phyloP scores from a whole-genome alignment of 2,113 vertebrate species.

The Caranx ignobilis region DNA sequence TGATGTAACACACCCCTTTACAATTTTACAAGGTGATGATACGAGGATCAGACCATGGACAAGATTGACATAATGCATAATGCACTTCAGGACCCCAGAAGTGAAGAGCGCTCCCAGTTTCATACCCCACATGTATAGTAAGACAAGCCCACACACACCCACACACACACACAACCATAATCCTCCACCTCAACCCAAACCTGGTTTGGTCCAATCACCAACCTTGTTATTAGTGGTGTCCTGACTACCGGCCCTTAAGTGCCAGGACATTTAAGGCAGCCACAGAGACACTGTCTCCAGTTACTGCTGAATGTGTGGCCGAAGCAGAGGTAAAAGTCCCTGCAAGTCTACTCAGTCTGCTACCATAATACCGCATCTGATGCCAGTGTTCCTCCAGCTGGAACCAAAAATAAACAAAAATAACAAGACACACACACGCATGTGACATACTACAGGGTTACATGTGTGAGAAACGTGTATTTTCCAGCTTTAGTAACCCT shows the following conservation, averaged over 20 bases:
- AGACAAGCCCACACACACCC: not conserved
- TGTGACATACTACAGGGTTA: not conserved
- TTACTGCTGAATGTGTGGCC: slow-evolving; percentile 39
- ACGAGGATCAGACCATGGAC: too few relatives aligned
- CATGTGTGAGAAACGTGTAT: too few relatives aligned
- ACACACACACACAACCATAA: not conserved
- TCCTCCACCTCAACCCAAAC: not conserved
- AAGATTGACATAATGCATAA: too few relatives aligned
- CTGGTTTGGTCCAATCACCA: slow-evolving; percentile 7
- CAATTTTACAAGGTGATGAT: too few relatives aligned
- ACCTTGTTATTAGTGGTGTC: slow-evolving; percentile 27
- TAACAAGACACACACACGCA: not conserved
- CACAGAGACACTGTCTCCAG: slow-evolving; percentile 35
- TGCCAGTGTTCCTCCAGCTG: not conserved
- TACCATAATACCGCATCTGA: slow-evolving; percentile 6
- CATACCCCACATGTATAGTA: too few relatives aligned
- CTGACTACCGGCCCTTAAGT: slow-evolving; percentile 5
- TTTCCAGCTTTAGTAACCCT: not conserved
- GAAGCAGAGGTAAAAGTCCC: slow-evolving; percentile 19
- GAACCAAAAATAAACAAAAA: slow-evolving; percentile 2
- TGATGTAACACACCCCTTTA: not conserved
- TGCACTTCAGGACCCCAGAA: too few relatives aligned
- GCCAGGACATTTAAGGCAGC: slow-evolving; percentile 35
- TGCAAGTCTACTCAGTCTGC: not conserved
- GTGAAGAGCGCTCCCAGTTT: too few relatives aligned